These are phyloP conservation scores for Chamaedrilus cognettii DNA, from an alignment of 2,888 invertebrate genomes.

Conservation along the genomic window DNA sequence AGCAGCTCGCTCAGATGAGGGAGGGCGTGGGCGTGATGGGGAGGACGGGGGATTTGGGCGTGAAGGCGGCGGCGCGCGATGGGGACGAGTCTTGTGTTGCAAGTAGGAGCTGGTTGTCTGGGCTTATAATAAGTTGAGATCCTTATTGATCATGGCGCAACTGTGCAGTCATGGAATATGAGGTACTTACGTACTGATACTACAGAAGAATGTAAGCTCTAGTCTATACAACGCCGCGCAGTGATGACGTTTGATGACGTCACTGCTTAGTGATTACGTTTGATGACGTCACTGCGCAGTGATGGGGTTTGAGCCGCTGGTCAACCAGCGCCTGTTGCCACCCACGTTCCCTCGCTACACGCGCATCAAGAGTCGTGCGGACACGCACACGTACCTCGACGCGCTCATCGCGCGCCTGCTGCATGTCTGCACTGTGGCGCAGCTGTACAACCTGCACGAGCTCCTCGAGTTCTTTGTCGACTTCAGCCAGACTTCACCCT, in stretches of 20 bases:
- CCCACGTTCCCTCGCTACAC: constrained; percentile 98
- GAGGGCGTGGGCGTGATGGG: constrained; percentile 82
- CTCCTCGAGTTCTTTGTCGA: constrained; percentile 85
- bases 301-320: constrained; percentile 92
- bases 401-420: constrained; percentile 73
- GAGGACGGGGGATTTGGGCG: constrained; percentile 73
- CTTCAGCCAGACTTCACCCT: constrained; percentile 85
- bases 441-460: constrained; percentile 48
- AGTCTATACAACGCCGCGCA: no score
- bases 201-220: no score
- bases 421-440: constrained; percentile 47
- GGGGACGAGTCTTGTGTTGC: constrained; percentile 5
- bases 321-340: constrained; percentile 93
- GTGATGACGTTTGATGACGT: no score
- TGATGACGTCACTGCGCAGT: no score
- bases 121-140: no score
- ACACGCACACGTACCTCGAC: constrained; percentile 80
- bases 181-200: no score
- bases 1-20: constrained; percentile 76
- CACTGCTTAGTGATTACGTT: no score
- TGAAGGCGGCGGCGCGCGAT: constrained; percentile 15
- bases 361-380: constrained; percentile 69
- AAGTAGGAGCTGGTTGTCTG: background rate
- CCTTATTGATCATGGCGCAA: no score
- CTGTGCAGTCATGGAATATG: no score